Evolutionary conservation across 2,888 invertebrate species (phyloP), one percentile per base, ranked within the genome.

Genomic region (Dioctria rufipes): DNA sequence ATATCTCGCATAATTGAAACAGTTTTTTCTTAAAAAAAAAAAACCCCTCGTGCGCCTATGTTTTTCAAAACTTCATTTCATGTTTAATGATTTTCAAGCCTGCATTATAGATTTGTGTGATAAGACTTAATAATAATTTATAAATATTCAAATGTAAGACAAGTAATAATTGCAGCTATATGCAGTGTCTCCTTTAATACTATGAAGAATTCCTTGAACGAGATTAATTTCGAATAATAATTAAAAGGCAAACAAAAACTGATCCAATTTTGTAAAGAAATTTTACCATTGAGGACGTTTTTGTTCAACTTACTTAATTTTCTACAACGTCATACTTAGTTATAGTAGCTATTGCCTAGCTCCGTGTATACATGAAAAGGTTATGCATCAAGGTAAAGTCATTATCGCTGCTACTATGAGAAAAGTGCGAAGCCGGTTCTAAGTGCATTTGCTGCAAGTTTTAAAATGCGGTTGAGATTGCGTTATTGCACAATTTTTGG

Each of bases 401-500:
- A 77, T 37, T 77, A 42, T 49, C 46, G 46, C 39, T 42, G 46
- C 63, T 63, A 25, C 25, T 8, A 37, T 5, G 46, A 49, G 51
- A 63, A 77, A 77, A 25, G 3, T 11, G 43, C 3, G 11, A 43
- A 46, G 63, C 25, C 46, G 46, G 61, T 63, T 77, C 25, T 61
- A 46, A 11, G 43, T 77, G 77, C 13, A 46, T 49, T 43, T 40
- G 25, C 25, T 9, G 46, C 61, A 43, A 11, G 46, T 73, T 54
- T 60, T 43, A 25, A 73, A 75, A 2, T 54, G 73, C 42, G 13
- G 8, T 66, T 66, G 37, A 66, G 66, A 9, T 43, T 25, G 39
- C n/a, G 63, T 39, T n/a, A 46, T 77, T 77, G 3, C 63, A 46
- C 6, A 77, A 77, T 63, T 46, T 77, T 63, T 77, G 37, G 77